These are phyloP conservation scores for Lagria hirta DNA, from an alignment of 2,888 invertebrate genomes.

Conservation along the genomic window DNA sequence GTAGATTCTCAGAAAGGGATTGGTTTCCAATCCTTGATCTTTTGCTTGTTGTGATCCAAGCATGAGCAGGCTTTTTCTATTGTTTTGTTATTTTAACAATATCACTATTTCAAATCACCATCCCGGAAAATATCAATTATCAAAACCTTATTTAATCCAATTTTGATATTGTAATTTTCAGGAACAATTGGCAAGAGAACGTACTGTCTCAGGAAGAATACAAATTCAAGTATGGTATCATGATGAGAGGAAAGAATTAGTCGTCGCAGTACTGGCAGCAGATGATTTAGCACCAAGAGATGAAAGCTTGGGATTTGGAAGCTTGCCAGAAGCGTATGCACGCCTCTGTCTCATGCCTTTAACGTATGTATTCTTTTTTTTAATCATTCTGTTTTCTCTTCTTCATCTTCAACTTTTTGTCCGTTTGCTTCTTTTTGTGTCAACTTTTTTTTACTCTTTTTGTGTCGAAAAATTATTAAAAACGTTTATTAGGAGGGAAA, in stretches of 20 bases:
- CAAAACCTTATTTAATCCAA: neutral
- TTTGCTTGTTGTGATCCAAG: too few species aligned
- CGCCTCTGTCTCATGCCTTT: conserved; percentile 78
- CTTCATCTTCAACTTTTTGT: too few species aligned
- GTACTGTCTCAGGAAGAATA: conserved; percentile 75
- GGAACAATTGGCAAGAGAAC: conserved; percentile 75
- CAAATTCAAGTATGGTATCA: conserved; percentile 91
- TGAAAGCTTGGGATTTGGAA: conserved; percentile 74
- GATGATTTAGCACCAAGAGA: conserved; percentile 81
- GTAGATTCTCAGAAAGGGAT: too few species aligned
- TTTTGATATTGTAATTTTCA: conserved; percentile 45
- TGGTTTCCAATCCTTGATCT: too few species aligned
- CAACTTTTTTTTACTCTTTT: too few species aligned
- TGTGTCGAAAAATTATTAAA: too few species aligned
- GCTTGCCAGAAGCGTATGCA: conserved; percentile 81
- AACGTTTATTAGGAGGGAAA: too few species aligned
- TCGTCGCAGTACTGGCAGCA: conserved; percentile 82
- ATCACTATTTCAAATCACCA: conserved; percentile 5
- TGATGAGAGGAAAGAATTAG: conserved; percentile 77
- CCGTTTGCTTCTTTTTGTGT: too few species aligned
- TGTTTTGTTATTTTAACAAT: too few species aligned
- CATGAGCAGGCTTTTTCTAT: too few species aligned
- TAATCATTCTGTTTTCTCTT: too few species aligned
- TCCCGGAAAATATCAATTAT: conserved; percentile 10
- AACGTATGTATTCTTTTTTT: conserved; percentile 76